Evolutionary conservation across 2,888 invertebrate genomes (phyloP), one percentile per base, ranked within the genome.

Genomic region (Laspeyria flexula): DNA sequence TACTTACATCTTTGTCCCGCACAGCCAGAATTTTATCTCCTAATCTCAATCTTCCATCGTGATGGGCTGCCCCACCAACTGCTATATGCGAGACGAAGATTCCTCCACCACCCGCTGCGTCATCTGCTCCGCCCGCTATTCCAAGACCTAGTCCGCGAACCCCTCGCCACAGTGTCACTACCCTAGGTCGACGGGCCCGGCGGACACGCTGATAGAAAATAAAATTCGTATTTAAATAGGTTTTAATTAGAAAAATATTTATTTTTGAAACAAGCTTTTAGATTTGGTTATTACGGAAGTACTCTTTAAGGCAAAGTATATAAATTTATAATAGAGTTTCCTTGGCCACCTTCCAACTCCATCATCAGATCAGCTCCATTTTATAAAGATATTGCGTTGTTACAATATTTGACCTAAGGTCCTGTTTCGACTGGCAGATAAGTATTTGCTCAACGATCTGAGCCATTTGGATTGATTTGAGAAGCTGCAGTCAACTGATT

Each of bases 21-120:
- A 93, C 92, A 62, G 93, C 93, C 65, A 93, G 77, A 74, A 93
- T 91, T 75, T 91, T 90, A 83, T 93, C 93, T 53, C 93, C 93
- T 75, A 92, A 70, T 66, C 88, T 84, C 61, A 93, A 79, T 80
- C 90, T 86, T 55, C 92, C 90, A 40, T 91, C 91, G 50, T 89
- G 85, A 51, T 90, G 90, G 1, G 92, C 92, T 0, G 93, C 92
- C 0, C 93, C 93, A 18, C 92, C 92, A 10, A 85, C 86, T 5
- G 92, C 90, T 51, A 93, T 91, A 68, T 93, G 92, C 23, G 92
- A 92, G 46, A 93, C 86, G 55, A 92, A 93, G 43, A 93, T 87
- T 30, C 92, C 91, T 9, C 84, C 90, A n/a, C 92, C 92, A 0
- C 90, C 91, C 11, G 90, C 88, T 10, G 86, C 90, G 37, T 92